Percentiles rank a stretch among this genome's conserved stretches.
phyloP scores from a whole-genome alignment of 1,140 invertebrate genomes.

The Neuroterus valhalla region DNA sequence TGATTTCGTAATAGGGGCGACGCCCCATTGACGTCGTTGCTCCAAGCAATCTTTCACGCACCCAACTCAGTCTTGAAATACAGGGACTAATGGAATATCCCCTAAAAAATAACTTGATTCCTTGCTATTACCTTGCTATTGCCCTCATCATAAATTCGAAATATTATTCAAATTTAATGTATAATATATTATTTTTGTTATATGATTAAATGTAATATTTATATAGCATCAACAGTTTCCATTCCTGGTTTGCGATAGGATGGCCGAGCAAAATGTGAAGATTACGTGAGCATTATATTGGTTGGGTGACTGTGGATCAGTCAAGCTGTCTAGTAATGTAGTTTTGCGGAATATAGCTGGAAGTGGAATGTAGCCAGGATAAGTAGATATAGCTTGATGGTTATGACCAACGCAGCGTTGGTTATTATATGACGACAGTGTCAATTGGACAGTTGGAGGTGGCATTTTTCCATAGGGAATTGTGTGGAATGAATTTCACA shows the following conservation, averaged over 20 bases:
- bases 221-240: too few relatives aligned
- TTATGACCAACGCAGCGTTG: slow-evolving; percentile 1
- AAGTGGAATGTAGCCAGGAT: not conserved
- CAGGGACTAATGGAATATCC: too few relatives aligned
- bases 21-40: not conserved
- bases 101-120: too few relatives aligned
- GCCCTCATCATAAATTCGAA: too few relatives aligned
- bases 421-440: slow-evolving; percentile 27
- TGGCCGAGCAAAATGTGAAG: too few relatives aligned
- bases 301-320: not conserved
- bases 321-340: not conserved
- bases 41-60: not conserved
- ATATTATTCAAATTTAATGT: too few relatives aligned
- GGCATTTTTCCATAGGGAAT: slow-evolving; percentile 33
- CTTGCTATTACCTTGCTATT: too few relatives aligned
- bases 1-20: not conserved
- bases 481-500: not conserved
- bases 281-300: not conserved
- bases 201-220: too few relatives aligned
- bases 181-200: too few relatives aligned
- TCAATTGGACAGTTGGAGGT: slow-evolving; percentile 50
- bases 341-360: slow-evolving; percentile 13
- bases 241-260: too few relatives aligned
- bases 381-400: slow-evolving; percentile 8
- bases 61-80: too few relatives aligned